Evolutionary conservation across 2,888 invertebrate genomes (phyloP), one percentile per base, ranked within the genome.

Genomic region (Zygaena filipendulae): DNA sequence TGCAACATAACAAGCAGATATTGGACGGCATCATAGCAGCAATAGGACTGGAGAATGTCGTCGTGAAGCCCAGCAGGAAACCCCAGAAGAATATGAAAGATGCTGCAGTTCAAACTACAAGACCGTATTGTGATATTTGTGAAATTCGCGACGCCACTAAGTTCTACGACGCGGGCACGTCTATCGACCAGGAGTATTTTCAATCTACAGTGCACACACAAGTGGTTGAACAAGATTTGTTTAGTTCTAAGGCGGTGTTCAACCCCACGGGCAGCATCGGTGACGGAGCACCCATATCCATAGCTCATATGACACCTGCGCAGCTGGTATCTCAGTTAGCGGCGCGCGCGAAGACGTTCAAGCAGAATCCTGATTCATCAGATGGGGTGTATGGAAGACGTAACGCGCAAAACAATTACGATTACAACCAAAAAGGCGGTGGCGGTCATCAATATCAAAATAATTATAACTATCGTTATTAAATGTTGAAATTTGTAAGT

Each of bases 291-390:
- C 54, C 69, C 2, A 66, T 79, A 32, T 79, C 79, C 3, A 72
- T 79, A 26, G 63, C 75, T 9, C 79, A 79, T 32, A 50, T 79
- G 41, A 79, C 79, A 8, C 75, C 79, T 2, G 79, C 79, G 14
- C 79, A 79, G 43, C 45, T 79, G 30, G 75, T 79, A 29, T 75
- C 74, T 1, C 79, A 75, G 47, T 42, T 77, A 23, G 75, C 74
- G 12, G 77, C 77, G 6, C 62, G 75, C 13, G 79, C 79, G 36
- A 79, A 77, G 50, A 69, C 74, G 1, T 33, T 77, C 41, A 67
- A 74, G 43, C 63, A 74, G 24, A n/a, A n/a, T n/a, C 23, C 50
- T 0, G 64, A 68, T 2, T 41, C 49, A 0, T 7, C 16, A 7
- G 16, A 7, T 16, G 16, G 7, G 4, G 4, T 7, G 7, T 16